Base-by-base conservation (phyloP, 1,140 invertebrate species). In the Anagrus nilaparvatae region DNA sequence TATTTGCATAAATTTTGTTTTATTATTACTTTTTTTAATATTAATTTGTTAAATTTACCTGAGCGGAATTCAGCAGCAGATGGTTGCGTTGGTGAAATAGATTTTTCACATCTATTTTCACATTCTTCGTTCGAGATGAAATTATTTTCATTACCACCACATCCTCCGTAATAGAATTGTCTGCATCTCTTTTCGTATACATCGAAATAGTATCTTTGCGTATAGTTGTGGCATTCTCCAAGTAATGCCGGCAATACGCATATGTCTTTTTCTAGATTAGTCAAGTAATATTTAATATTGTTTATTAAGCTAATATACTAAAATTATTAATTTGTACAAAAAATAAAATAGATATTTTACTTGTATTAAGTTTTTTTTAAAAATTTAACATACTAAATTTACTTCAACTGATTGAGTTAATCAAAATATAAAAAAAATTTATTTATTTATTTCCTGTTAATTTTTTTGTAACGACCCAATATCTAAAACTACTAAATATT, bases 191-290 rank as follows among this genome's bases (percentile, higher is more conserved):
- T 70, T 12, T 78, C 71, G 50, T 73, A 75, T 0, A 79, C 78
- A 60, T 97, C 84, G 63, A 78, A 96, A 67, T 84, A 92, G 82
- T 85, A 97, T 32, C 79, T 72, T 39, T 76, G 66, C 13, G 72
- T 74, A 56, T 90, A 91, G 50, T 84, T 76, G 36, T 74, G 74
- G 55, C 91, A 96, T 14, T 84, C 77, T 7, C 91, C 92, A 44
- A 75, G 63, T 38, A 78, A 70, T 7, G 81, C 78, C 1, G 87
- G 81, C 48, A 89, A 64, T 13, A 78, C 71, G 60, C 93, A 89
- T 16, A 72, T 69, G 52, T 87, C 81, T 69, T 77, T 73, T 43
- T 70, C 82, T 84, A n/a, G n/a, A n/a, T 36, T 21, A n/a, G n/a
- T n/a, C n/a, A n/a, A n/a, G n/a, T n/a, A n/a, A n/a, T n/a, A n/a